phyloP scores from a whole-genome alignment of 1,140 invertebrate genomes.

The Asbolus verrucosus region DNA sequence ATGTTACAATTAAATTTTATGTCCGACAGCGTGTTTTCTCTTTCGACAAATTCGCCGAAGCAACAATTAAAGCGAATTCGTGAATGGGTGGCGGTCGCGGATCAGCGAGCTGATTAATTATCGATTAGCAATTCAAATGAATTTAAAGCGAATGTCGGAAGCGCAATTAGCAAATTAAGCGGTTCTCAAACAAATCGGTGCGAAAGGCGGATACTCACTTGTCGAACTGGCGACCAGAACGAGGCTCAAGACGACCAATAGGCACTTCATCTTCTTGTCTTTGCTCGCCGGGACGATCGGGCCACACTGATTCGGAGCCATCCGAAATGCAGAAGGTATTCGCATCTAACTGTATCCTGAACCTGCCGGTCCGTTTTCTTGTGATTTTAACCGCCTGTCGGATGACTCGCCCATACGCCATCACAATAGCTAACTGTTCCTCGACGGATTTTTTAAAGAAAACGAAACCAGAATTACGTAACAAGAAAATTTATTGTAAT shows the following conservation, averaged over 20 bases:
- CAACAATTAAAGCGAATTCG: no score
- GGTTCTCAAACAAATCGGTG: neutral
- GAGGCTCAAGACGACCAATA: neutral
- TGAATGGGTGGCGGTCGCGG: no score
- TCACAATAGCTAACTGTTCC: constrained; percentile 9
- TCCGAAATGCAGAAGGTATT: constrained; percentile 20
- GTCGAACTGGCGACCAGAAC: neutral
- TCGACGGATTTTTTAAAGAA: no score
- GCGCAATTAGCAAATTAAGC: no score
- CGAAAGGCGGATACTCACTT: constrained; percentile 4
- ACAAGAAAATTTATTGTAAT: constrained; percentile 29
- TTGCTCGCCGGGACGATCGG: constrained; percentile 2
- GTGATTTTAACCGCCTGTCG: neutral
- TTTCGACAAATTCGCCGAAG: no score
- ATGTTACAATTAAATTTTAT: no score
- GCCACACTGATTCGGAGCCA: neutral
- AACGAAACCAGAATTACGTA: constrained; percentile 10
- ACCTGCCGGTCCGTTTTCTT: constrained; percentile 7
- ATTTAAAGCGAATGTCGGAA: no score
- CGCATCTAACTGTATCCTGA: constrained; percentile 27
- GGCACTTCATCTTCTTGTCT: constrained; percentile 19
- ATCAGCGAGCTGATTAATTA: no score
- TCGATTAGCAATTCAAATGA: no score
- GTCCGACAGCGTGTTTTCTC: no score
- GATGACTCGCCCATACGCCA: neutral